phyloP scores from a whole-genome alignment of 2,888 invertebrate species.

The Drosophila diplacantha region DNA sequence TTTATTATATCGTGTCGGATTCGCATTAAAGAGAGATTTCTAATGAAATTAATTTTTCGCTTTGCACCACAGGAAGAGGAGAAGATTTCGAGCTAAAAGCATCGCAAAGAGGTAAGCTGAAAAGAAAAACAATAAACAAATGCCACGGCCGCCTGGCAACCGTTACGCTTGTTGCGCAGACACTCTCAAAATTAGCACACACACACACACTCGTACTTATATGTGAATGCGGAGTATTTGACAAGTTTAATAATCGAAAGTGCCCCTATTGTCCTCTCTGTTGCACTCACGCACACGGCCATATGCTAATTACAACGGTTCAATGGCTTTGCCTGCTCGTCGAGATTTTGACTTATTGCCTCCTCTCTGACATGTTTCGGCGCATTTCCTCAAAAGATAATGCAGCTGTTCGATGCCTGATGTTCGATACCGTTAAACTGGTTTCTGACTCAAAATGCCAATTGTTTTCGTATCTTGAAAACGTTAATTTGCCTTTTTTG shows the following conservation, averaged over 20 bases:
- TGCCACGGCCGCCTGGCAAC: conserved; percentile 25
- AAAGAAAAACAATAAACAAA: conserved; percentile 25
- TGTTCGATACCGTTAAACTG: conserved; percentile 54
- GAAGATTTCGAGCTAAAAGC: conserved; percentile 13
- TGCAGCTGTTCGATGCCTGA: conserved; percentile 29
- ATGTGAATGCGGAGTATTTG: conserved; percentile 16
- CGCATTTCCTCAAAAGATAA: conserved; percentile 44
- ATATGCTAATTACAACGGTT: conserved; percentile 56
- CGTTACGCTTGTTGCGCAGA: conserved; percentile 20
- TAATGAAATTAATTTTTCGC: conserved; percentile 30
- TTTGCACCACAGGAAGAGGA: conserved; percentile 20
- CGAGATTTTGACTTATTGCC: conserved; percentile 41
- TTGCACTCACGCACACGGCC: conserved; percentile 25
- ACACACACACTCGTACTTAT: background rate
- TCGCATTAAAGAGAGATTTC: conserved; percentile 27
- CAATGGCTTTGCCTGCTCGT: conserved; percentile 52
- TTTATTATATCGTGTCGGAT: conserved; percentile 34
- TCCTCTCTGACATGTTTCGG: conserved; percentile 18
- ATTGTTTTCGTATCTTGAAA: conserved; percentile 29
- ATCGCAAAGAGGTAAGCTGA: conserved; percentile 10
- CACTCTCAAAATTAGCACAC: conserved; percentile 16
- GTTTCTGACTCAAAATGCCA: conserved; percentile 62
- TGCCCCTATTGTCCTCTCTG: conserved; percentile 45
- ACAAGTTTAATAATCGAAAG: conserved; percentile 67
- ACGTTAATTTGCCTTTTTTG: conserved; percentile 55